Base-by-base conservation (phyloP, 2,888 invertebrate genomes). In the Oxystoma pomonae region DNA sequence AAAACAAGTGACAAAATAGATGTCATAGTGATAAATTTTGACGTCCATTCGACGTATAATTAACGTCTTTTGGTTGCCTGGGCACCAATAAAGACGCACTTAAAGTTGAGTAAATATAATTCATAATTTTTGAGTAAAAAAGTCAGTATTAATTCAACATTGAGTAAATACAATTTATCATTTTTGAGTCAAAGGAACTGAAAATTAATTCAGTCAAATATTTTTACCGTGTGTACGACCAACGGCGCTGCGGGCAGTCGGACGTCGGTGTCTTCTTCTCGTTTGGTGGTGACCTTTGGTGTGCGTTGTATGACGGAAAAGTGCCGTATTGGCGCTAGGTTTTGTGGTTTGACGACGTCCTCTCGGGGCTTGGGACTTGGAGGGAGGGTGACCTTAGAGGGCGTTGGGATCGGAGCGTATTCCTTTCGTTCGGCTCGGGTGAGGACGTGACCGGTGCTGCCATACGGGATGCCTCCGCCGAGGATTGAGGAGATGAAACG, bases 381-480 rank as follows among this genome's bases (percentile, higher is more conserved):
- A 7, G 89, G 88, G 64, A 90, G 75, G 16, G 84, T 80, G 66
- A 89, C 84, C 60, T 62, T 64, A 16, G 1, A 55, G 16, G 72
- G 68, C 55, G 80, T 77, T 9, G 82, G 80, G 16, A 81, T 76
- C 78, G 88, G 87, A 22, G 86, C 85, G 78, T 91, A 92, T 74
- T 89, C 91, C 81, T 92, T 92, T 68, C 91, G 85, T 80, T 92
- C 91, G 18, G 92, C 92, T 74, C 89, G 86, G 57, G 92, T 92
- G n/a, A 91, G 82, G 1, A 67, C 65, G 35, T 66, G 68, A 56
- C 89, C 87, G 72, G 88, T 83, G 72, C 90, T 90, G n/a, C 91
- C 91, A 72, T 92, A 92, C 2, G 92, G 92, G 55, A 90, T 85
- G 73, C 91, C 90, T 18, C 91, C 92, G 21, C 92, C 92, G 22